Base-by-base conservation (phyloP, 1,140 invertebrate species). In the Drosophila navojoa region DNA sequence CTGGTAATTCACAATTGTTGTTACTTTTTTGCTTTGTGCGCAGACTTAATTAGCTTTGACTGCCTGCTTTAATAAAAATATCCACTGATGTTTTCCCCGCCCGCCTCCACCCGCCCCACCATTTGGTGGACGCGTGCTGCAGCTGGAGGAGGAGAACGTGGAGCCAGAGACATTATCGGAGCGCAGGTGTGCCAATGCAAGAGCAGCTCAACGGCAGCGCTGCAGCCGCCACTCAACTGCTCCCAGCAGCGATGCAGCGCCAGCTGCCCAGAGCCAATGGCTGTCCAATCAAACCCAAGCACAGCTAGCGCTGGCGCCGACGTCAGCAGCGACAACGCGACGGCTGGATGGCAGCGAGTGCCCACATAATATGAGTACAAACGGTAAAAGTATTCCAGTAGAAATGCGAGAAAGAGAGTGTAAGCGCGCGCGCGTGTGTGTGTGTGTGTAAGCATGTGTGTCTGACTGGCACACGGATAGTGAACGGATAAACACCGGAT, bases 11-110 rank as follows among this genome's bases (percentile, higher is more conserved):
- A 61, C 70, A 62, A 73, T 73, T 73, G 64, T 61, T 69, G 40
- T 69, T 61, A 55, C 64, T 49, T 54, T 60, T 73, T 59, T 67
- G 49, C 81, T 81, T 70, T 50, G 45, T 50, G 49, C 75, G 40
- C 50, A 60, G 61, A 87, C 82, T 89, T 87, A 87, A 87, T 89
- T 87, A 87, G 76, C 82, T 86, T 87, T 81, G 78, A 68, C 81
- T 73, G 79, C 61, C 68, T 64, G 67, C 60, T 69, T 38, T 70
- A 74, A 69, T 69, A 74, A 55, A 72, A 72, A 54, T 60, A 60
- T 61, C 16, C 19, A 40, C 13, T 15, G 54, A 1, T 27, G 54
- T 3, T 9, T 9, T 63, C 32, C 15, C 10, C 7, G n/a, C 7
- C 9, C 22, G 5, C 22, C 13, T 29, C 11, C 25, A 11, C 1